Evolutionary conservation across 2,888 invertebrate genomes (phyloP).

Genomic region (Galerucella calmariensis): DNA sequence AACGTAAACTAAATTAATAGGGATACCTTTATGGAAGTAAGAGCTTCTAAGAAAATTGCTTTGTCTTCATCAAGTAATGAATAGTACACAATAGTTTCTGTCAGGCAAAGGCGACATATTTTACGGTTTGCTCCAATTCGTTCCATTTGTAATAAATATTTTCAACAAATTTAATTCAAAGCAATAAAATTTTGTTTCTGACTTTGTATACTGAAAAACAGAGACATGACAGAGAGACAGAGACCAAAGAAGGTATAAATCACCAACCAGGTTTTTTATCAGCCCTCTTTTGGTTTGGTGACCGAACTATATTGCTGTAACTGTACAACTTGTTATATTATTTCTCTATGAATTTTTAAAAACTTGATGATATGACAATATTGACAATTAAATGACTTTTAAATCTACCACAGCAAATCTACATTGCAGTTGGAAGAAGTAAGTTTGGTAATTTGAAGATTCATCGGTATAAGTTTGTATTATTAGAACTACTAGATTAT

Average conservation of each 20-base stretch:
- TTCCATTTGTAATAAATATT: constrained; percentile 19
- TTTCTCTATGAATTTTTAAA: neutral
- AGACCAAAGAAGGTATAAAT: too few species aligned
- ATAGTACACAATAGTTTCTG: constrained; percentile 46
- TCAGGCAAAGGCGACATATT: constrained; percentile 54
- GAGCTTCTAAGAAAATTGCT: constrained; percentile 50
- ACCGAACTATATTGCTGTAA: too few species aligned
- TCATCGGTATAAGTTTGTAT: neutral
- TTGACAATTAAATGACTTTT: too few species aligned
- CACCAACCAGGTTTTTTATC: too few species aligned
- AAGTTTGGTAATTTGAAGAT: too few species aligned
- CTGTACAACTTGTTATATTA: too few species aligned
- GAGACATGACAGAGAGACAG: too few species aligned
- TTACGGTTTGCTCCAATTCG: constrained; percentile 33
- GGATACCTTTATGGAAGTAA: constrained; percentile 54
- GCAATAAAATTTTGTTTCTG: neutral
- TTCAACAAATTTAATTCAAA: neutral
- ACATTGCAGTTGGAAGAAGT: too few species aligned
- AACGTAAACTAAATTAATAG: neutral
- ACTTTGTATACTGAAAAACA: too few species aligned
- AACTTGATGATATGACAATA: neutral
- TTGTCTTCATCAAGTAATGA: constrained; percentile 50
- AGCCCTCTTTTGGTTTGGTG: too few species aligned
- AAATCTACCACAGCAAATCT: too few species aligned
- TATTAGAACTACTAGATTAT: neutral